phyloP scores from a whole-genome alignment of 2,888 invertebrate genomes.

The Heliconius hortense region DNA sequence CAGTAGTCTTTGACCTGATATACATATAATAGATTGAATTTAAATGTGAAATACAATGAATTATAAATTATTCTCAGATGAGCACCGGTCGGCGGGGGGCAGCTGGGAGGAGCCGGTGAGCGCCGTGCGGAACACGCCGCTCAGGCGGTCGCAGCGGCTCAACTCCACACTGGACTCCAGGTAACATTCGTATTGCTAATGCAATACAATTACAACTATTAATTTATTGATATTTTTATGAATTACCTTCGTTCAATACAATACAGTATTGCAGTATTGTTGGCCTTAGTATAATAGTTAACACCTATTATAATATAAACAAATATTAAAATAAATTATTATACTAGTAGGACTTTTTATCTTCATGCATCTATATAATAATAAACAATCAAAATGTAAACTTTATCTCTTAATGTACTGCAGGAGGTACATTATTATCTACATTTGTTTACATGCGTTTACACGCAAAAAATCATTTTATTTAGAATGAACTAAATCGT shows the following conservation, averaged over 20 bases:
- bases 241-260: no score
- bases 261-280: no score
- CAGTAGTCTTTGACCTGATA: slow-evolving; percentile 4
- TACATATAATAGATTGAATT: slow-evolving; percentile 9
- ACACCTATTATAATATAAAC: no score
- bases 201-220: not conserved
- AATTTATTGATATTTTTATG: not conserved
- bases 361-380: no score
- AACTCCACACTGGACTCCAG: slow-evolving; percentile 79
- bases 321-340: no score
- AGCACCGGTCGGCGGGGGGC: slow-evolving; percentile 88
- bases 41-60: not conserved
- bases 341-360: no score
- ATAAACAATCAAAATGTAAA: no score
- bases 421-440: no score
- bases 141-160: slow-evolving; percentile 76
- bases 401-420: no score
- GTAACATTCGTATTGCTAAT: slow-evolving; percentile 47
- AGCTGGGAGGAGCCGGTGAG: slow-evolving; percentile 89
- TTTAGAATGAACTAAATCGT: slow-evolving; percentile 30
- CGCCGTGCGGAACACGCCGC: slow-evolving; percentile 75
- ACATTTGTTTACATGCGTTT: no score
- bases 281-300: no score
- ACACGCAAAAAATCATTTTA: not conserved
- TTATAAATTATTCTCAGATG: slow-evolving; percentile 82